Percentiles rank a stretch among this genome's conserved stretches.
Conservation (phyloP, 2,113 vertebrate genomes). For the Spilogale gracilis region DNA sequence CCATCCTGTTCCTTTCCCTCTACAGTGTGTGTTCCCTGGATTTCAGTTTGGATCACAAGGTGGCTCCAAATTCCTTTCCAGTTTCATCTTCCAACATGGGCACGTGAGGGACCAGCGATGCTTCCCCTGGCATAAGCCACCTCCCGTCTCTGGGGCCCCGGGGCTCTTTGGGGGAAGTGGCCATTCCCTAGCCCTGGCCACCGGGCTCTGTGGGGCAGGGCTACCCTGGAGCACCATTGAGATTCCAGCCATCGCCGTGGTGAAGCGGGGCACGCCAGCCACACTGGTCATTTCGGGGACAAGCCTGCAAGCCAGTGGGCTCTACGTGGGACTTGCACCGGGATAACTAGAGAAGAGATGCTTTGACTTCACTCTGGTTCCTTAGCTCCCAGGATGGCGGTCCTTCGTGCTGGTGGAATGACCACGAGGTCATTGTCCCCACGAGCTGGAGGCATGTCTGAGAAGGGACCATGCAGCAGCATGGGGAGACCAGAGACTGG, state of each 20-base stretch:
- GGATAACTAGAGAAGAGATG: not conserved
- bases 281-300: rapidly evolving
- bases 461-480: not conserved
- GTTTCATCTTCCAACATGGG: not conserved
- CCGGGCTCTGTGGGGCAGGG: rapidly evolving
- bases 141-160: too few species aligned
- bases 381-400: not conserved
- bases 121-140: rapidly evolving
- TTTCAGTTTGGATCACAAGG: not conserved
- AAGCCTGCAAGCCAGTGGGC: rapidly evolving
- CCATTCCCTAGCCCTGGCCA: not conserved
- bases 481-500: rapidly evolving
- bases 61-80: not conserved
- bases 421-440: not conserved
- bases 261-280: not conserved
- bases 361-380: not conserved
- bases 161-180: not conserved
- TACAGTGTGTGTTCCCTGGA: rapidly evolving
- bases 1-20: not conserved
- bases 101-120: rapidly evolving
- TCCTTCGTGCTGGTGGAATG: not conserved
- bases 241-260: too few species aligned
- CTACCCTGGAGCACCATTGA: rapidly evolving
- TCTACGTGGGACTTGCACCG: not conserved
- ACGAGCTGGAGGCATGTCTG: rapidly evolving